A percentile compares a stretch with the other conserved stretches of the same genome.
Evolutionary conservation across 1,140 invertebrate genomes (phyloP).

Genomic region (Drosophila trapezifrons): DNA sequence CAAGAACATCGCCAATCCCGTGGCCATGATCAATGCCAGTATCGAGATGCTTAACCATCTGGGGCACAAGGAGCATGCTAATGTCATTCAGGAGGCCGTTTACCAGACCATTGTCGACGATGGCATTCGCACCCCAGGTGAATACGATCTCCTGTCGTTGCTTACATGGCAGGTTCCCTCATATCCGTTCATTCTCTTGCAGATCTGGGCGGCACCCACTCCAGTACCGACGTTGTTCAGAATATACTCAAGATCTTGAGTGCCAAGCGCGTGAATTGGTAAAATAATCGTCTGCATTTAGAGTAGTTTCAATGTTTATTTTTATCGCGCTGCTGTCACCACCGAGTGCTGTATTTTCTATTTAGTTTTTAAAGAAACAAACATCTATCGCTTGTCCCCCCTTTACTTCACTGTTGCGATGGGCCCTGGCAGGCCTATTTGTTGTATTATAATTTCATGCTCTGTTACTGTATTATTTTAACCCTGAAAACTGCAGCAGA

Average conservation of each 20-base stretch:
- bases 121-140: conserved; percentile 90
- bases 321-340: conserved; percentile 32
- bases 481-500: conserved; percentile 57
- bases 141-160: conserved; percentile 52
- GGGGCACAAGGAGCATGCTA: conserved; percentile 92
- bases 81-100: conserved; percentile 91
- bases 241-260: conserved; percentile 88
- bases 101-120: conserved; percentile 93
- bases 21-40: conserved; percentile 96
- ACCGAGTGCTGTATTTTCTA: conserved; percentile 57
- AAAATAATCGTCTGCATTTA: conserved; percentile 64
- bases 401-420: conserved; percentile 49
- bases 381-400: conserved; percentile 65
- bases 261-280: conserved; percentile 82
- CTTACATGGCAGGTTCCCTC: background rate
- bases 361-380: conserved; percentile 44
- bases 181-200: conserved; percentile 19
- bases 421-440: conserved; percentile 16
- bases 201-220: conserved; percentile 88
- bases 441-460: conserved; percentile 64
- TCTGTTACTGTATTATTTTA: conserved; percentile 69
- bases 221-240: conserved; percentile 89
- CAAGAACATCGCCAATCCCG: conserved; percentile 98
- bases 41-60: conserved; percentile 97
- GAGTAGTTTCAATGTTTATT: conserved; percentile 30